These are phyloP conservation scores for Porphyrio hochstetteri DNA, from an alignment of 2,113 vertebrate species.

Conservation along the genomic window DNA sequence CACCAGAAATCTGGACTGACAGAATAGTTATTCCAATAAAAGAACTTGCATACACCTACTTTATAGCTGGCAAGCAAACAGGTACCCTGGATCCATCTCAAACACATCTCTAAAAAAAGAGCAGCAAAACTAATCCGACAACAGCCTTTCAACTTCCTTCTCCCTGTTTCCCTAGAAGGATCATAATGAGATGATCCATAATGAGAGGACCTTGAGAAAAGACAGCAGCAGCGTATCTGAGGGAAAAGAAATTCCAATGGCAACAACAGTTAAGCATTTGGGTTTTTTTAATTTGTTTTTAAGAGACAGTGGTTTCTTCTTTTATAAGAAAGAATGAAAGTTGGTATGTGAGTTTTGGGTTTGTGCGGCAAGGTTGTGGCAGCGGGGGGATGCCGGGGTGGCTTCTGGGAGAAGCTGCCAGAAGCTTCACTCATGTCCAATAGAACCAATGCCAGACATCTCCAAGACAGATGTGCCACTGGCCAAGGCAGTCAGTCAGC, in stretches of 20 bases:
- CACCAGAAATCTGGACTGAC: not conserved
- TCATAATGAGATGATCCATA: not conserved
- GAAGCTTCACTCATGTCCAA: too few relatives aligned
- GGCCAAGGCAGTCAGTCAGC: too few relatives aligned
- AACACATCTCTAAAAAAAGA: not conserved
- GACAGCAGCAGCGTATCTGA: not conserved
- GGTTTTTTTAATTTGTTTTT: rapidly evolving
- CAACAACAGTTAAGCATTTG: not conserved
- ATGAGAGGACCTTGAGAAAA: not conserved
- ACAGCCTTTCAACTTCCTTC: not conserved
- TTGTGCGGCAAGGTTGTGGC: too few relatives aligned
- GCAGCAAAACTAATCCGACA: not conserved
- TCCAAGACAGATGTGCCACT: too few relatives aligned
- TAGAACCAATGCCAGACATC: too few relatives aligned
- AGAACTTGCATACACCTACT: not conserved
- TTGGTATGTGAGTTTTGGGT: not conserved
- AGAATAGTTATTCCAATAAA: not conserved
- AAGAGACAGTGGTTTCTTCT: not conserved
- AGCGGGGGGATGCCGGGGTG: too few relatives aligned
- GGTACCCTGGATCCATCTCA: not conserved
- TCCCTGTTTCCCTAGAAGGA: not conserved
- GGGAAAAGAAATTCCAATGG: not conserved
- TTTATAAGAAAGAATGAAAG: not conserved
- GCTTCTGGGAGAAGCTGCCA: too few relatives aligned
- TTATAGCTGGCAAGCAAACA: not conserved